Percentiles rank a stretch among this genome's conserved stretches.
Conservation (phyloP, 2,888 invertebrate genomes). For the Melieria omissa region DNA sequence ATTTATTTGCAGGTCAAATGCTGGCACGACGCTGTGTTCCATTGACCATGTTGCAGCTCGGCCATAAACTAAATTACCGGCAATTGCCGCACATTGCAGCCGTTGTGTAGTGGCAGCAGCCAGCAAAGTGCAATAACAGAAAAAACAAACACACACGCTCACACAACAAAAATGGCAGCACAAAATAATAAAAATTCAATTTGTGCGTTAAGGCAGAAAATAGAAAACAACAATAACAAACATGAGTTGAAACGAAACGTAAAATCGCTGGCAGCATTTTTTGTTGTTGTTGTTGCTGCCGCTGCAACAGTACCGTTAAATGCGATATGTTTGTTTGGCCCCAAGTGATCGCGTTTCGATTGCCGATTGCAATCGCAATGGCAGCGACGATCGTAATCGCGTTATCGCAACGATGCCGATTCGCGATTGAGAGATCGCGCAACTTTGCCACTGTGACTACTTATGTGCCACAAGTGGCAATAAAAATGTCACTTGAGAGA, state of each 20-base stretch:
- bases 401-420: constrained; percentile 22
- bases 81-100: constrained; percentile 26
- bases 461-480: no score
- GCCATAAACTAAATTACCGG: constrained; percentile 33
- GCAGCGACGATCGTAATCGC: constrained; percentile 28
- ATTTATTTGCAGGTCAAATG: constrained; percentile 30
- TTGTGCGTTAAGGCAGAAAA: constrained; percentile 22
- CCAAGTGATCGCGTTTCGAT: constrained; percentile 17
- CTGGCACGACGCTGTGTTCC: neutral
- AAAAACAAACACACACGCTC: neutral
- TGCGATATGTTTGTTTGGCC: constrained; percentile 18
- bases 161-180: constrained; percentile 9
- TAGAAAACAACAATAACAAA: neutral
- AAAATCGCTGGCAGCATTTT: neutral
- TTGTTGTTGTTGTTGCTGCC: neutral
- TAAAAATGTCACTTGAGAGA: no score
- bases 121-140: constrained; percentile 1
- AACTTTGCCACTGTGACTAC: neutral
- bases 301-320: neutral
- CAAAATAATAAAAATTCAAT: constrained; percentile 35
- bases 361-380: constrained; percentile 17
- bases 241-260: neutral
- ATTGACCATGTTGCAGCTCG: constrained; percentile 14
- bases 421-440: constrained; percentile 26
- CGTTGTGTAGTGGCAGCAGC: neutral